These are phyloP conservation scores for Phragmatobia fuliginosa DNA, from an alignment of 2,888 invertebrate genomes.

Conservation along the genomic window DNA sequence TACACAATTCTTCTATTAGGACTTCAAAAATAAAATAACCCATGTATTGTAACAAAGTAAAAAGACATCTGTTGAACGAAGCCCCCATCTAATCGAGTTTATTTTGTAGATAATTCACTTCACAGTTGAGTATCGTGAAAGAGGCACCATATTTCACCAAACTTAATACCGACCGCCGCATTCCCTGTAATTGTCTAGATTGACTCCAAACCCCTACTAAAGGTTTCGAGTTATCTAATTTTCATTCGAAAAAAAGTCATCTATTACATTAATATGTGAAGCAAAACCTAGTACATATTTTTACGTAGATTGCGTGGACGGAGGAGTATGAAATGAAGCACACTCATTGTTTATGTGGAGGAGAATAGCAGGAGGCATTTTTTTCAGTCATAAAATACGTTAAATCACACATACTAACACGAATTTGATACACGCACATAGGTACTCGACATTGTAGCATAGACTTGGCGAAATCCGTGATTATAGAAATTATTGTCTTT, in stretches of 20 bases:
- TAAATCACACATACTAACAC: no score
- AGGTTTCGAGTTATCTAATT: not conserved
- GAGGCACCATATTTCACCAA: slow-evolving; percentile 16
- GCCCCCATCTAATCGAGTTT: slow-evolving; percentile 11
- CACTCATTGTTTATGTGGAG: no score
- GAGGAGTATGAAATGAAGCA: no score
- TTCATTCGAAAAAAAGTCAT: not conserved
- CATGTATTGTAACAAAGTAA: not conserved
- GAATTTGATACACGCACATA: no score
- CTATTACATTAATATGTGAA: not conserved
- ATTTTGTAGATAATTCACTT: slow-evolving; percentile 20
- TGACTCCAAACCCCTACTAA: slow-evolving; percentile 14
- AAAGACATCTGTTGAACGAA: slow-evolving; percentile 19
- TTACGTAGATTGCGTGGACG: no score
- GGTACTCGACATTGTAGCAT: no score
- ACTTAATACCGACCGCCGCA: slow-evolving; percentile 16
- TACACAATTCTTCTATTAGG: no score
- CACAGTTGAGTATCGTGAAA: not conserved
- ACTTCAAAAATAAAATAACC: not conserved
- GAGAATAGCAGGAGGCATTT: no score
- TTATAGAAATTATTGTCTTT: no score
- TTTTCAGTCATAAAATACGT: no score
- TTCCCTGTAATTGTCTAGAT: slow-evolving; percentile 12
- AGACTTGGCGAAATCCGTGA: no score
- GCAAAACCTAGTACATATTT: no score